Percentiles rank a stretch among this genome's conserved stretches.
Conservation (phyloP, 2,797 vertebrate species). For the Darevskia nairensis region DNA sequence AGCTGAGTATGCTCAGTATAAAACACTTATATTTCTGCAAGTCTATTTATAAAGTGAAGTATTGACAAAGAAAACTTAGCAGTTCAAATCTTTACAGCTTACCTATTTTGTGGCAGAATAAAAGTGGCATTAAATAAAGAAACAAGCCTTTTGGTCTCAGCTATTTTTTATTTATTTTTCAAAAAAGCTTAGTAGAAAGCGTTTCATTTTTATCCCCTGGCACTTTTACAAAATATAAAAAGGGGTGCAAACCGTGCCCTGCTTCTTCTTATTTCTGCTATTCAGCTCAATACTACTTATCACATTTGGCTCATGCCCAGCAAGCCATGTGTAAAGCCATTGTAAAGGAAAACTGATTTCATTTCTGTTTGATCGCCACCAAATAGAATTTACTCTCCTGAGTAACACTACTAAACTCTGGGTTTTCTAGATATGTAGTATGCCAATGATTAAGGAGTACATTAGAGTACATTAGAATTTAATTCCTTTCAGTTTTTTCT, state of each 20-base stretch:
- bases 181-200: not conserved
- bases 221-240: not conserved
- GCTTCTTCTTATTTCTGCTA: not conserved
- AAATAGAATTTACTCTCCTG: too few relatives aligned
- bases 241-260: not conserved
- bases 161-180: too few relatives aligned
- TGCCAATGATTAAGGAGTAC: not conserved
- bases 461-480: not conserved
- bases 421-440: not conserved
- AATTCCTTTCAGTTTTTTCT: not conserved
- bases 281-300: not conserved
- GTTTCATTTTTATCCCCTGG: not conserved
- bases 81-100: not conserved
- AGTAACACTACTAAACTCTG: too few relatives aligned
- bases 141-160: not conserved
- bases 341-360: not conserved
- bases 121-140: not conserved
- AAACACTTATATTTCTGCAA: not conserved
- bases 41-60: not conserved
- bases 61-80: not conserved
- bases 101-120: not conserved
- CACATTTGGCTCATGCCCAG: not conserved
- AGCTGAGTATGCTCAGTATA: not conserved
- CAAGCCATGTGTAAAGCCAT: not conserved
- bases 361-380: not conserved